Base-by-base conservation (phyloP, 2,888 invertebrate genomes). In the Euzophera pinguis region DNA sequence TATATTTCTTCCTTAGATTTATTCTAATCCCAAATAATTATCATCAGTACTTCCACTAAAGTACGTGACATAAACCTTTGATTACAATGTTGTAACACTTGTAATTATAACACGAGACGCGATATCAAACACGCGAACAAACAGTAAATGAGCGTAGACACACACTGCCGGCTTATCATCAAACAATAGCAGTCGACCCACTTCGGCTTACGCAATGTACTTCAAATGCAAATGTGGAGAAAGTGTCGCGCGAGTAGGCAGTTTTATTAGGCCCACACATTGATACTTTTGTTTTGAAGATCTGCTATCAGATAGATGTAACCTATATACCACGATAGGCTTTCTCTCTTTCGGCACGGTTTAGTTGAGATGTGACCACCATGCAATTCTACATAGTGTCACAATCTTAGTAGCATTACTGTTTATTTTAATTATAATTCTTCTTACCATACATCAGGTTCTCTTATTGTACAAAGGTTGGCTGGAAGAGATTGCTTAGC, bases 161-260 rank as follows among this genome's bases (percentile, higher is more conserved):
- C 32, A 45, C 14, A 16, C 32, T 1, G 32, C 22, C 32, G 45
- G 37, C 41, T 35, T 48, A 39, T 41, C 39, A 47, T 32, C 35
- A 35, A 34, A 50, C 49, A 50, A 48, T 53, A 14, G 13, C 34
- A 35, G 22, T 10, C 48, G 49, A 49, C 47, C 43, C 48, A 47
- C 39, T 3, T 22, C 14, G 14, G 39, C 37, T 50, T 50, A 38
- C 49, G 49, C 49, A 50, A 50, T 32, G 27, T 17, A 38, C 48
- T 35, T 4, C 8, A 16, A 50, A 50, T 50, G 49, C 49, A 50
- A 50, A 50, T 50, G 39, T 14, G n/a, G 49, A 16, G 49, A 50
- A 50, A 50, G 49, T 45, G 45, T 45, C 45, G 45, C 39, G 7
- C 39, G 48, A 14, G 49, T 50, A 50, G 49, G 49, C 9, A 27